Percentiles rank a stretch among this genome's conserved stretches.
These are phyloP conservation scores for Schlechtendalia chinensis DNA, from an alignment of 1,140 invertebrate species.

Conservation along the genomic window DNA sequence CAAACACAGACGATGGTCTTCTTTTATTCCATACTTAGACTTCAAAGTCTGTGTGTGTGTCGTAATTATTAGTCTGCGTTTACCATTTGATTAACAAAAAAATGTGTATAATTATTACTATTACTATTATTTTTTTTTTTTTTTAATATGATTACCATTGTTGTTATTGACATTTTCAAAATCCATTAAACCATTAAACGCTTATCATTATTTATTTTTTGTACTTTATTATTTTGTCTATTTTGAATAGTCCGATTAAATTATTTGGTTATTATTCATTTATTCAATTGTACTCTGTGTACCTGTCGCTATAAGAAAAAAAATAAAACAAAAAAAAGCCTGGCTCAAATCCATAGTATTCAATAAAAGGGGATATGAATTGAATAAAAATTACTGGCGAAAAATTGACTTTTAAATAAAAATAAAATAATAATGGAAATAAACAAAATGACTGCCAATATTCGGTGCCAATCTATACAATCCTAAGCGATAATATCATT, in stretches of 20 bases:
- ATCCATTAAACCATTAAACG: not conserved
- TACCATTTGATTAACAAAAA: not conserved
- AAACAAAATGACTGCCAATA: conserved; percentile 16
- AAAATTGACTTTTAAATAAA: conserved; percentile 12
- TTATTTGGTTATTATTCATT: not conserved
- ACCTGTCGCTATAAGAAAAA: not conserved
- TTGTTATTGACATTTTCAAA: not conserved
- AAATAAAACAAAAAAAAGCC: not conserved
- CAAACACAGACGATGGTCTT: not conserved
- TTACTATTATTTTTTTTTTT: no score
- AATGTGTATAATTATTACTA: not conserved
- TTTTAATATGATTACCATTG: no score
- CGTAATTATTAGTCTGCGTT: not conserved
- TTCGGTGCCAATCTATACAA: conserved; percentile 22
- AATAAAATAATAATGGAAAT: conserved; percentile 35
- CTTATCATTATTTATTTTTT: not conserved
- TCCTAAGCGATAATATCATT: not conserved
- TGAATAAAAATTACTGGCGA: not conserved
- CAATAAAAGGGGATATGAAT: not conserved
- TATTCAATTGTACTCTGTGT: not conserved
- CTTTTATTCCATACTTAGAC: not conserved
- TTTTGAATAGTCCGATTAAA: not conserved
- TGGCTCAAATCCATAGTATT: conserved; percentile 24
- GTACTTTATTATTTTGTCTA: no score
- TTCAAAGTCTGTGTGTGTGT: no score